phyloP scores from a whole-genome alignment of 92 coral and sea anemone species.

The Chrysogorgia sp. region DNA sequence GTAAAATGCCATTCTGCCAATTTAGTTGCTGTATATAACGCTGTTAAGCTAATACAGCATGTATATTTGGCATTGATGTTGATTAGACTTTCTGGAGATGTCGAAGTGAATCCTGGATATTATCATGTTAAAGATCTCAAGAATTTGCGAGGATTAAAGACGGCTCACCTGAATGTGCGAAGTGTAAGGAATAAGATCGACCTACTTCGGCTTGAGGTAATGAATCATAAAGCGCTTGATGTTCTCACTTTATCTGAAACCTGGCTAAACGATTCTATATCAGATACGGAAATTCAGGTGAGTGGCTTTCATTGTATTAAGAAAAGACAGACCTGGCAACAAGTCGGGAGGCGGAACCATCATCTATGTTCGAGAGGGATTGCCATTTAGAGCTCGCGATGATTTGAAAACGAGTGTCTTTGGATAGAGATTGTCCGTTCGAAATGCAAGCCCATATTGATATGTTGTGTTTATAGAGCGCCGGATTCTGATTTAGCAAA shows the following conservation, averaged over 20 bases:
- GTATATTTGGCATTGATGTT: conserved; percentile 31
- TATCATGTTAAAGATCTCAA: neutral
- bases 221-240: conserved; percentile 24
- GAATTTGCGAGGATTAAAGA: conserved; percentile 25
- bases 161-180: conserved; percentile 29
- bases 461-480: no score
- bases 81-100: no score
- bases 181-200: conserved; percentile 41
- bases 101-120: conserved; percentile 50
- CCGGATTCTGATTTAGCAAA: conserved; percentile 37
- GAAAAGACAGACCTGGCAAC: conserved; percentile 47
- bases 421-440: conserved; percentile 44
- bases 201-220: conserved; percentile 29
- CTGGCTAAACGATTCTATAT: conserved; percentile 46
- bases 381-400: conserved; percentile 30
- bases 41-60: conserved; percentile 34
- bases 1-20: conserved; percentile 31
- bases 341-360: no score
- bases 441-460: conserved; percentile 51
- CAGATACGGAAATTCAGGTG: conserved; percentile 43
- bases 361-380: no score
- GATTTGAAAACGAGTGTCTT: conserved; percentile 48
- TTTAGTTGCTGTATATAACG: conserved; percentile 20
- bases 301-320: conserved; percentile 38
- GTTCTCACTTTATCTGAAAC: conserved; percentile 53